Evolutionary conservation across 2,888 invertebrate genomes (phyloP).

Genomic region (Drosophila subsilvestris): DNA sequence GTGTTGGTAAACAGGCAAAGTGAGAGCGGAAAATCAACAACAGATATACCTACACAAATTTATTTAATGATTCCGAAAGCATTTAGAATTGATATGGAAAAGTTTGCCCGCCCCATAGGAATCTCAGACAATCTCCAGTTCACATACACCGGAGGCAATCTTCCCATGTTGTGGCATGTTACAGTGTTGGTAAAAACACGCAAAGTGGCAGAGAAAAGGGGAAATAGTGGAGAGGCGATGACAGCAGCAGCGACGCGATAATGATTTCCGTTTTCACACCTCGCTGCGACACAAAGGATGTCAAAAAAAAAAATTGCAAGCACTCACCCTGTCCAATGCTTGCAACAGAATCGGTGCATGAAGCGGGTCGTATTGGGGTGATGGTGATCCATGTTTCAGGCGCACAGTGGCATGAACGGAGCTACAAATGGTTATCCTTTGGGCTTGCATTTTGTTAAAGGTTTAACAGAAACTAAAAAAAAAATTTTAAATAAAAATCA

Average conservation of each 20-base stretch:
- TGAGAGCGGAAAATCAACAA: background rate
- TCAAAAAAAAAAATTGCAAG: constrained; percentile 9
- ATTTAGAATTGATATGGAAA: background rate
- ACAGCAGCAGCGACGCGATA: constrained; percentile 45
- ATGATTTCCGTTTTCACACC: constrained; percentile 74
- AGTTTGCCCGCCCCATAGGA: background rate
- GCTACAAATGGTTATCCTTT: too few relatives aligned
- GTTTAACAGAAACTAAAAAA: too few relatives aligned
- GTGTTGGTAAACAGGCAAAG: background rate
- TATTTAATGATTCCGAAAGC: background rate
- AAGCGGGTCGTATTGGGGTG: too few relatives aligned
- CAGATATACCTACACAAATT: too few relatives aligned
- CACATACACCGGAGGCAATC: too few relatives aligned
- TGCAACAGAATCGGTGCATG: too few relatives aligned
- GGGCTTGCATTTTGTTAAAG: too few relatives aligned
- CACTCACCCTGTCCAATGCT: too few relatives aligned
- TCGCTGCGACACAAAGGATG: constrained; percentile 48
- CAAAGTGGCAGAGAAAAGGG: background rate
- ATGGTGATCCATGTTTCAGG: too few relatives aligned
- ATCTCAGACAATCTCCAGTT: background rate
- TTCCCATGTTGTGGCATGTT: too few relatives aligned
- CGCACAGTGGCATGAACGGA: too few relatives aligned
- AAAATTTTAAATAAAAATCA: too few relatives aligned
- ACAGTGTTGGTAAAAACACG: background rate
- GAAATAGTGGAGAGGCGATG: constrained; percentile 2